Conservation (phyloP, 2,797 vertebrate genomes). For the Schizopygopsis malacanthus region DNA sequence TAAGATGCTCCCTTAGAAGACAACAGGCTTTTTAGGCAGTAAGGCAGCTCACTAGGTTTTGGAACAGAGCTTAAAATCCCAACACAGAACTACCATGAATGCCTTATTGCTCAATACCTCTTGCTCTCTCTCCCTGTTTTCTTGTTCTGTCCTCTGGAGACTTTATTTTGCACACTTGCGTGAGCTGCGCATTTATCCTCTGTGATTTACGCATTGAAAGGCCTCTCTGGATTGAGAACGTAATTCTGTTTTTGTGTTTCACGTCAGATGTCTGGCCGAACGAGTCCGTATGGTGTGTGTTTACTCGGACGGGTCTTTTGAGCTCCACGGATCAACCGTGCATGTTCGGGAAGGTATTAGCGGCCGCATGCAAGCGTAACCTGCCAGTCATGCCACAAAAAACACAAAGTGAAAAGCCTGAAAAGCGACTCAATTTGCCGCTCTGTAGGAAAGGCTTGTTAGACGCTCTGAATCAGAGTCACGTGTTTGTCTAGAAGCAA, state of each 20-base stretch:
- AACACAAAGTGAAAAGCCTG: slow-evolving; percentile 41
- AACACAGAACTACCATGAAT: not conserved
- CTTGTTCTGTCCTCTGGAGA: slow-evolving; percentile 5
- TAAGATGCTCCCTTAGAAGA: not conserved
- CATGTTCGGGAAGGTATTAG: slow-evolving; percentile 42
- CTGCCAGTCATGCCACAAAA: slow-evolving; percentile 42
- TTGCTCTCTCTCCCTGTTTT: not conserved
- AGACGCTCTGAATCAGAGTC: slow-evolving; percentile 39
- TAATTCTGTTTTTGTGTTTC: slow-evolving; percentile 38
- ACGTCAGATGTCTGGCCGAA: slow-evolving; percentile 26
- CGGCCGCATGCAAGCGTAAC: slow-evolving; percentile 45
- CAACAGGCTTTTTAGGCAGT: not conserved
- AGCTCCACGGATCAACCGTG: slow-evolving; percentile 39
- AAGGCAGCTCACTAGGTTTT: not conserved
- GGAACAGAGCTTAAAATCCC: slow-evolving; percentile 3
- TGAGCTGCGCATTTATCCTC: not conserved
- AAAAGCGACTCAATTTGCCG: slow-evolving; percentile 48
- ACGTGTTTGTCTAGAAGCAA: slow-evolving; percentile 29
- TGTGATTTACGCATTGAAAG: slow-evolving; percentile 25
- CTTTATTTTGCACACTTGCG: slow-evolving; percentile 19
- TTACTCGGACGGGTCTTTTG: slow-evolving; percentile 22
- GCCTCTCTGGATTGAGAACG: not conserved
- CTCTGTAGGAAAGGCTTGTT: slow-evolving; percentile 44
- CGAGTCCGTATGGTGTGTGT: slow-evolving; percentile 32
- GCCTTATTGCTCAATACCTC: slow-evolving; percentile 3